Conservation (phyloP, 2,888 invertebrate genomes). For the Acleris literana region DNA sequence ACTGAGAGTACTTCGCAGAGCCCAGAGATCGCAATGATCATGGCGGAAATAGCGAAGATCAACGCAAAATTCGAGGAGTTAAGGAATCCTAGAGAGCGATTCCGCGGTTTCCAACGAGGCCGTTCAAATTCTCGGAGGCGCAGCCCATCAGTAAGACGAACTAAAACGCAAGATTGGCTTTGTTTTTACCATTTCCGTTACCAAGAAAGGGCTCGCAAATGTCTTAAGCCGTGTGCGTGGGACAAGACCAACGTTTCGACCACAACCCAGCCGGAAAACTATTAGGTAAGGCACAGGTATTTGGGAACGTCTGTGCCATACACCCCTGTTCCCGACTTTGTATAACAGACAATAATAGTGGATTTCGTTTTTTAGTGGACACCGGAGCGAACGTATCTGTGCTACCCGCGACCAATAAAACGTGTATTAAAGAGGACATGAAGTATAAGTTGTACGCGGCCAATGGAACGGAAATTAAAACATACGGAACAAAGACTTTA, state of each 20-base stretch:
- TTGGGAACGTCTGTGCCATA: conserved; percentile 16
- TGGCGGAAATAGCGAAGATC: background rate
- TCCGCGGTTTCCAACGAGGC: background rate
- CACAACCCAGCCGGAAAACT: background rate
- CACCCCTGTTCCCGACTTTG: conserved; percentile 1
- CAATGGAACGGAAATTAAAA: background rate
- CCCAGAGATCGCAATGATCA: background rate
- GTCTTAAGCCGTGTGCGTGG: conserved; percentile 2
- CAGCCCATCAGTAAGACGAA: background rate
- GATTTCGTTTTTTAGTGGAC: background rate
- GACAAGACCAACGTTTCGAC: background rate
- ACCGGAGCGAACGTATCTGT: conserved; percentile 6
- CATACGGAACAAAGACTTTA: background rate
- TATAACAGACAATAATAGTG: background rate
- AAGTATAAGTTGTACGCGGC: background rate
- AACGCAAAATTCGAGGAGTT: background rate
- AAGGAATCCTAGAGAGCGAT: background rate
- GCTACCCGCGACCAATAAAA: background rate
- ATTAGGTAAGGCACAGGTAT: conserved; percentile 1
- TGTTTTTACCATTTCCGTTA: conserved; percentile 24
- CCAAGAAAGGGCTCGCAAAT: conserved; percentile 9
- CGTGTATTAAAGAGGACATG: background rate
- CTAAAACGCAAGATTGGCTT: conserved; percentile 1
- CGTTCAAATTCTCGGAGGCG: background rate
- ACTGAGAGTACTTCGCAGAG: background rate